These are phyloP conservation scores for Promerops cafer DNA, from an alignment of 2,113 vertebrate species.

Conservation along the genomic window DNA sequence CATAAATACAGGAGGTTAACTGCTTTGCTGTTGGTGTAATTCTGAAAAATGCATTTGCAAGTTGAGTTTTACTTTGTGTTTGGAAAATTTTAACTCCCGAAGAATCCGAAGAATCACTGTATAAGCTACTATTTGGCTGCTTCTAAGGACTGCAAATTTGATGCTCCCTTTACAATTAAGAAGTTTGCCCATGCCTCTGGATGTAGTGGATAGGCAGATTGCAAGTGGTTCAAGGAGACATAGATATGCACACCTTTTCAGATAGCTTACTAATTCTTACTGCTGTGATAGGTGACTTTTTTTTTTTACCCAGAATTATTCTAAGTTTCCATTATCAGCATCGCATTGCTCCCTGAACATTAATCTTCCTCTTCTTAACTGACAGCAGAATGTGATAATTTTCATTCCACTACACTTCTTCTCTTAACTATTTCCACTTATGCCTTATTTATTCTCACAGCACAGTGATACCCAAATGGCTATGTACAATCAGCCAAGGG, in stretches of 20 bases:
- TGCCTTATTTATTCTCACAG: slow-evolving; percentile 30
- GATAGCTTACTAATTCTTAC: slow-evolving; percentile 40
- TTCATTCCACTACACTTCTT: slow-evolving; percentile 26
- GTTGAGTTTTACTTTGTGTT: neutral
- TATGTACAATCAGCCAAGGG: neutral
- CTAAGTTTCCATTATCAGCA: slow-evolving; percentile 57
- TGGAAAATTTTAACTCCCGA: slow-evolving; percentile 2
- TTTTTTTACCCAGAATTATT: slow-evolving; percentile 32
- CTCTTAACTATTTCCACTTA: slow-evolving; percentile 17
- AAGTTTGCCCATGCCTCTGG: neutral
- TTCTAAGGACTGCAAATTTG: neutral
- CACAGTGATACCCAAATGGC: neutral
- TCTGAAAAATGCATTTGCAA: slow-evolving; percentile 26
- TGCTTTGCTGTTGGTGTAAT: slow-evolving; percentile 1
- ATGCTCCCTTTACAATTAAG: neutral
- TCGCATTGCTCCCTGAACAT: slow-evolving; percentile 9
- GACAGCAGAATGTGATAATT: slow-evolving; percentile 58
- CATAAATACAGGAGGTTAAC: neutral
- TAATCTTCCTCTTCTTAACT: slow-evolving; percentile 52
- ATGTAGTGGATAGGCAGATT: neutral
- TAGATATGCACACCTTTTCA: neutral
- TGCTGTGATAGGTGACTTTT: slow-evolving; percentile 17
- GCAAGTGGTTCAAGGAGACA: slow-evolving; percentile 46
- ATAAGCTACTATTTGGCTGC: neutral
- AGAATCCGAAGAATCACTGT: slow-evolving; percentile 19